Base-by-base conservation (phyloP, 30 jellyfish, hydroid and myxozoan species). In the Catostylus mosaicus region DNA sequence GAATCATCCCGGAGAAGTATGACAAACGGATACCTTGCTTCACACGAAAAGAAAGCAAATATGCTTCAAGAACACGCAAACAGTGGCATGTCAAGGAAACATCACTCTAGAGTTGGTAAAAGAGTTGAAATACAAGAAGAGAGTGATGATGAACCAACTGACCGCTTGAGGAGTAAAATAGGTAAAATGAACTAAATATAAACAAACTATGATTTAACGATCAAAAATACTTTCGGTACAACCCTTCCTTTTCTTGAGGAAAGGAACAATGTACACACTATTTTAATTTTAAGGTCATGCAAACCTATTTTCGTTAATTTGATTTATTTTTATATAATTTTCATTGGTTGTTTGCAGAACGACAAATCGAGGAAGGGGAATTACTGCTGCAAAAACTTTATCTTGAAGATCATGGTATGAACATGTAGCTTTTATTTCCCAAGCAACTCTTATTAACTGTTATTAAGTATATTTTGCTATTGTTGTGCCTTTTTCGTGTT, bases 331-430 rank as follows among this genome's bases (percentile, higher is more conserved):
- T 26, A 6, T 1, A 20, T 26, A 22, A 23, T 22, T 45, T 1
- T 20, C 10, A 26, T 30, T 26, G n/a, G 30, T 51, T 45, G 29
- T 43, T 61, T 56, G 6, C 30, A 88, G 97, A 88, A 18, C 52
- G 77, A 48, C 97, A 88, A 62, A 66, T 88, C 11, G 85, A 88
- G 72, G 97, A 88, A 51, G 85, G 97, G 11, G 81, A 88, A 61
- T 30, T 67, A 27, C 72, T 88, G 30, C 76, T 88, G 69, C 84
- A 63, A 47, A 73, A 86, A 37, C 82, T 88, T 30, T 78, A 79
- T n/a, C 51, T 88, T 31, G 81, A 81, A 59, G 82, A 88, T 45
- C 32, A 19, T 37, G 84, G 91, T 80, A 80, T 24, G 65, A 5
- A 46, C 60, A 46, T 9, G 19, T 11, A 46, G 60, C 60, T 19